These are phyloP conservation scores for Premnoplex brunnescens DNA, from an alignment of 2,797 vertebrate genomes.

Conservation along the genomic window DNA sequence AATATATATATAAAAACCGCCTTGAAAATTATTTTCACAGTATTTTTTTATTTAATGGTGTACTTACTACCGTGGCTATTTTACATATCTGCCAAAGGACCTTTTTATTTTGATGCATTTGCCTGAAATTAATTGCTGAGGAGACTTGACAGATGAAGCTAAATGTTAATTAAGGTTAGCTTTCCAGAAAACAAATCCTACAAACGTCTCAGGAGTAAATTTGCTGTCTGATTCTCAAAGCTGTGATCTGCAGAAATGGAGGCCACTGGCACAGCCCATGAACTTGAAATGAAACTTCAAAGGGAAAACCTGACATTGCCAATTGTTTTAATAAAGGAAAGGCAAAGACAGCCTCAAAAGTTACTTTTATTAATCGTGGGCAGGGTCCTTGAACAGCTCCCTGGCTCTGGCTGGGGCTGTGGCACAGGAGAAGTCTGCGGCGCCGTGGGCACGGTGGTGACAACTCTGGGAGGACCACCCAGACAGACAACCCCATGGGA, in stretches of 20 bases:
- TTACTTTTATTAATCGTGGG: background rate
- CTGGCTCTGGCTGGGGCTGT: background rate
- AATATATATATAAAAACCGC: background rate
- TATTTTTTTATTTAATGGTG: background rate
- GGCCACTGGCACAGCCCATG: background rate
- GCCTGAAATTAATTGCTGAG: conserved; percentile 19
- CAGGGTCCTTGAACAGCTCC: background rate
- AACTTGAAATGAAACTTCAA: conserved; percentile 23
- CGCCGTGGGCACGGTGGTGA: rapidly evolving
- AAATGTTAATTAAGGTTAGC: conserved; percentile 50
- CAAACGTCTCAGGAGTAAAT: conserved; percentile 33
- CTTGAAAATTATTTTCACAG: background rate
- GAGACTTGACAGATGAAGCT: conserved; percentile 39
- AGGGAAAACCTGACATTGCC: background rate
- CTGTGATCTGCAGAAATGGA: background rate
- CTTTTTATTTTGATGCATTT: background rate
- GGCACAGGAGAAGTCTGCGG: background rate
- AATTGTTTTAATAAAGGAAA: background rate
- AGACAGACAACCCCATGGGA: background rate
- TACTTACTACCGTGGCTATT: background rate
- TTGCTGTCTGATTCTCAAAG: conserved; percentile 1
- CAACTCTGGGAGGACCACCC: conserved; percentile 1
- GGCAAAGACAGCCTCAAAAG: background rate
- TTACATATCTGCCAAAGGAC: background rate
- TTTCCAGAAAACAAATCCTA: background rate